Conservation (phyloP, 2,888 invertebrate species). For the Serrognathus titanus region DNA sequence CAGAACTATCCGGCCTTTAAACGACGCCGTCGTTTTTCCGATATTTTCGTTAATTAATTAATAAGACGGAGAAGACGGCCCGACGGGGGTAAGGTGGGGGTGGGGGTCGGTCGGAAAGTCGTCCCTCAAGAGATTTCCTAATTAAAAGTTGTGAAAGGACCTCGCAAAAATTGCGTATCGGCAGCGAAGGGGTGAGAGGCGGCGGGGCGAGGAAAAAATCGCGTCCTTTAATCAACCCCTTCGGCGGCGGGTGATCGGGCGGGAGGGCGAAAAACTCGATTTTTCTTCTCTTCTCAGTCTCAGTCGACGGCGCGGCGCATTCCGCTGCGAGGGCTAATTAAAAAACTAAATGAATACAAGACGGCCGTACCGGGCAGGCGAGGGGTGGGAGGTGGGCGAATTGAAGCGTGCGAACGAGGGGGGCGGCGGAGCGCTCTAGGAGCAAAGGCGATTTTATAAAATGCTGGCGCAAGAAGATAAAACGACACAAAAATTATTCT, state of each 20-base stretch:
- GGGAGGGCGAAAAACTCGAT: no score
- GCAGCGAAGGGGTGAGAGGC: no score
- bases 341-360: conserved; percentile 4
- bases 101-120: background rate
- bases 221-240: no score
- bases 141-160: conserved; percentile 42
- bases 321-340: background rate
- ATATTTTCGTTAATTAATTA: no score
- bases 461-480: conserved; percentile 44
- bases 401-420: conserved; percentile 29
- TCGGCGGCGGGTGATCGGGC: no score
- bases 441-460: conserved; percentile 45
- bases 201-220: no score
- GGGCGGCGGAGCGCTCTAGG: conserved; percentile 24
- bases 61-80: no score
- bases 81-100: background rate
- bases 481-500: conserved; percentile 46
- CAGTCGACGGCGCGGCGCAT: no score
- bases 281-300: no score
- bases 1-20: no score
- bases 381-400: background rate
- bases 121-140: conserved; percentile 30
- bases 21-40: no score
- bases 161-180: conserved; percentile 11
- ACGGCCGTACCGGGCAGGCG: background rate